phyloP scores from a whole-genome alignment of 2,113 vertebrate genomes.

The Eulemur rufifrons region DNA sequence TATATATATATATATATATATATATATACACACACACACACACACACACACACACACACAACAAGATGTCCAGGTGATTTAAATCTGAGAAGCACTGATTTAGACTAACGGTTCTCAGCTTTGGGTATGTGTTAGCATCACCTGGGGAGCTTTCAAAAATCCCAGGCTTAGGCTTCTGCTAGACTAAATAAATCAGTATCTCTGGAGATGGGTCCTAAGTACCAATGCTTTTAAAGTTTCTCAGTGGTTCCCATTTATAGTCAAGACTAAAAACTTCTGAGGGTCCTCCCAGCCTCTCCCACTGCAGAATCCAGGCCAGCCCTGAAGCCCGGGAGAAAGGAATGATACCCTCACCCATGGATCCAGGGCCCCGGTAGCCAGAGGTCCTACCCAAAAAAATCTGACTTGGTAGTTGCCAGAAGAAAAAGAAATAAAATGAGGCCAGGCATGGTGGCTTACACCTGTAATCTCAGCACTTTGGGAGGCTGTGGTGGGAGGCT shows the following conservation, averaged over 20 bases:
- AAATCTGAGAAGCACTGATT: not conserved
- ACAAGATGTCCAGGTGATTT: not conserved
- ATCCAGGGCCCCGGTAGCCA: not conserved
- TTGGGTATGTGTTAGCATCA: not conserved
- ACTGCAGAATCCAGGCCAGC: not conserved
- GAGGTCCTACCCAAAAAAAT: not conserved
- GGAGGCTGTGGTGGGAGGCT: too few relatives aligned
- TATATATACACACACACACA: too few relatives aligned
- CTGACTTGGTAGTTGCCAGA: not conserved
- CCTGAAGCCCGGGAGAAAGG: not conserved
- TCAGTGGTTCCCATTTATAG: not conserved
- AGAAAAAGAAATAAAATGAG: not conserved
- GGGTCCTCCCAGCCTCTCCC: not conserved
- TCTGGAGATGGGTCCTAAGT: not conserved
- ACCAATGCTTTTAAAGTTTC: not conserved
- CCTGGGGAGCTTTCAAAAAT: not conserved
- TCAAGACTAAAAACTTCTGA: not conserved
- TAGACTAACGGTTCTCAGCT: not conserved
- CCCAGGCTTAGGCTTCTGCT: not conserved
- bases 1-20: too few relatives aligned
- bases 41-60: too few relatives aligned
- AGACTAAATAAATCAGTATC: not conserved
- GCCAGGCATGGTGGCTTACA: too few relatives aligned
- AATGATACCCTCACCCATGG: not conserved
- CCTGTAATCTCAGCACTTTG: too few relatives aligned